Base-by-base conservation (phyloP, 2,113 vertebrate genomes). In the Melanotaenia duboulayi region DNA sequence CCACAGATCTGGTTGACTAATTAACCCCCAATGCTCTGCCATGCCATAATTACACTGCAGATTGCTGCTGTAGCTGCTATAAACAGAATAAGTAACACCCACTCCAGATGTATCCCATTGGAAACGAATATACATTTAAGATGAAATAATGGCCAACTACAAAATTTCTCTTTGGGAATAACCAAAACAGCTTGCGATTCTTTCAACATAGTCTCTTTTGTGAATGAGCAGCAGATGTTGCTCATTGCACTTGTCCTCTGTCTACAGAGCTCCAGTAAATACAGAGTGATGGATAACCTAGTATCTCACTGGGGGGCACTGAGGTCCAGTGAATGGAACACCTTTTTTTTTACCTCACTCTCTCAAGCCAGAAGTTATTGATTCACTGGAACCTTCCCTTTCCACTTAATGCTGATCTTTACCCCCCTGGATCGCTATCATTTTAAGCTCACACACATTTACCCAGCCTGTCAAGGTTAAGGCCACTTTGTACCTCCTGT, bases 11-110 rank as follows among this genome's bases (percentile, higher is more conserved):
- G 81, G 57, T 73, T 66, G 39, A 50, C 85, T 92, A 89, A 92
- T 93, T 92, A 92, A 81, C 75, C 83, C 58, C 87, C 42, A 44
- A 71, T 82, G 72, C 86, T 62, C 71, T 65, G 75, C 65, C 59
- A 62, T 78, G 59, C 78, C 71, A 77, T 91, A 89, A 91, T 87
- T 90, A 84, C 79, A 74, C 22, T 42, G 35, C 72, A 65, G 68
- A 74, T 42, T 84, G 67, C 55, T 67, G 61, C 64, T 72, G 62
- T 35, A 62, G 35, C 24, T 49, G 42, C n/a, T 48, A 52, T 67
- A 63, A 65, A 71, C 56, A 71, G 60, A 65, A 72, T 24, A 52
- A 37, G 46, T 58, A 39, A 11, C 32, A 54, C 55, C 71, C 11
- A 20, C 40, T 44, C 55, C 40, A 65, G 20, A 39, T 73, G 50